These are phyloP conservation scores for Pammene aurita DNA, from an alignment of 2,888 invertebrate species.

Conservation along the genomic window DNA sequence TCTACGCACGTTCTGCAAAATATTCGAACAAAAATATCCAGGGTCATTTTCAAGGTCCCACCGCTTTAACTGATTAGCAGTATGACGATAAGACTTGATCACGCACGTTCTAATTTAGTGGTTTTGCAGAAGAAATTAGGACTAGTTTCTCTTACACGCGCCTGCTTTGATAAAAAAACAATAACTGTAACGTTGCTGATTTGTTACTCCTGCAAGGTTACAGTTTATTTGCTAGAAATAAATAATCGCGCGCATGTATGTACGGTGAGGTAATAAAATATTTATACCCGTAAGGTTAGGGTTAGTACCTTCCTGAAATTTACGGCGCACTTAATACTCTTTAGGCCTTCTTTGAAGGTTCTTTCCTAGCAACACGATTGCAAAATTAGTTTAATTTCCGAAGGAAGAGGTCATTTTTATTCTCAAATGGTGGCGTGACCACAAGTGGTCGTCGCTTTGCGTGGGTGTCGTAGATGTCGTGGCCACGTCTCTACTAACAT, in stretches of 20 bases:
- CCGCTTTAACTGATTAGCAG: conserved; percentile 78
- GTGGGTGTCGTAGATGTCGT: conserved; percentile 15
- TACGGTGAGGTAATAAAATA: conserved; percentile 38
- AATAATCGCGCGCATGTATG: conserved; percentile 43
- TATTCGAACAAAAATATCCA: conserved; percentile 81
- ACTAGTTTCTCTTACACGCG: conserved; percentile 52
- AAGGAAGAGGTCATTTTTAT: conserved; percentile 30
- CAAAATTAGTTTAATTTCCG: conserved; percentile 12
- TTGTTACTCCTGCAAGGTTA: conserved; percentile 73
- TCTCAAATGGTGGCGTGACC: conserved; percentile 20
- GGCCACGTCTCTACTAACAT: conserved; percentile 21
- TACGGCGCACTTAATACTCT: conserved; percentile 24
- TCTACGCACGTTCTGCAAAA: conserved; percentile 73
- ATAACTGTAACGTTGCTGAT: conserved; percentile 75
- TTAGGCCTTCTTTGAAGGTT: conserved; percentile 7
- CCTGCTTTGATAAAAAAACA: conserved; percentile 61
- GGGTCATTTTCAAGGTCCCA: conserved; percentile 80
- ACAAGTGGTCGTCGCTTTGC: conserved; percentile 27
- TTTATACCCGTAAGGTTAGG: conserved; percentile 40
- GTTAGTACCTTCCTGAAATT: conserved; percentile 29
- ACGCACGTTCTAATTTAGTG: conserved; percentile 56
- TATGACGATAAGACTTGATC: conserved; percentile 67
- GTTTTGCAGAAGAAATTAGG: conserved; percentile 55
- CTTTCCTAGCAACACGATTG: not conserved
- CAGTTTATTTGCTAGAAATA: conserved; percentile 59